A percentile compares a stretch with the other conserved stretches of the same genome.
These are phyloP conservation scores for Morpho achilles DNA, from an alignment of 2,888 invertebrate genomes.

Conservation along the genomic window DNA sequence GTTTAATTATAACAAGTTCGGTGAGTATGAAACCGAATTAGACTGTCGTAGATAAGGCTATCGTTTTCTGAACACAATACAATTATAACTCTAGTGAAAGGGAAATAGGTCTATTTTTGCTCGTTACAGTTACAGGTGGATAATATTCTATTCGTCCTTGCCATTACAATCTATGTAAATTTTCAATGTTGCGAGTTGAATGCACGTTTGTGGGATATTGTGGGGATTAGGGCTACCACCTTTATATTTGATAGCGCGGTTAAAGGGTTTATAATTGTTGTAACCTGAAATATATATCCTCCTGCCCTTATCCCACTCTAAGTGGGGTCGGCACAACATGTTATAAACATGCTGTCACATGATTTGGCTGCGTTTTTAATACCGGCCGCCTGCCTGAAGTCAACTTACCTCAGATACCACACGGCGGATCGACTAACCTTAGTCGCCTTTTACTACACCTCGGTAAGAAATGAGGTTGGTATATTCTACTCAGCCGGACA, in stretches of 20 bases:
- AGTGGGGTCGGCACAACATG: too few relatives aligned
- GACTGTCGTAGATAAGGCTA: constrained; percentile 16
- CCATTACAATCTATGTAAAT: constrained; percentile 42
- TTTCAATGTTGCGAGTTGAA: constrained; percentile 57
- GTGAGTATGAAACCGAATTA: constrained; percentile 19
- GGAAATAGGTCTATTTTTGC: constrained; percentile 8
- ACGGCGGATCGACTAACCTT: too few relatives aligned
- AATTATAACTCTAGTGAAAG: constrained; percentile 5
- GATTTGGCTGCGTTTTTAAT: too few relatives aligned
- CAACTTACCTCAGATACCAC: too few relatives aligned
- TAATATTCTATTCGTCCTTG: constrained; percentile 33
- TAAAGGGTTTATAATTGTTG: too few relatives aligned
- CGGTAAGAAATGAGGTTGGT: too few relatives aligned
- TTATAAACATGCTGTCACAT: too few relatives aligned
- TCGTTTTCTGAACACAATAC: constrained; percentile 3
- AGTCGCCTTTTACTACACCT: too few relatives aligned
- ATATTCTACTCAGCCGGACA: too few relatives aligned
- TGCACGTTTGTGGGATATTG: constrained; percentile 54
- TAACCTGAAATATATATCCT: too few relatives aligned
- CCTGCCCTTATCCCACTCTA: too few relatives aligned
- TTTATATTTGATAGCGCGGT: not conserved
- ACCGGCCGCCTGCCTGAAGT: too few relatives aligned
- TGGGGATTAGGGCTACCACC: constrained; percentile 32
- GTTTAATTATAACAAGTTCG: constrained; percentile 4
- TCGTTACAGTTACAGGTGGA: constrained; percentile 13